Base-by-base conservation (phyloP, 2,888 invertebrate species). In the Leptura quadrifasciata region DNA sequence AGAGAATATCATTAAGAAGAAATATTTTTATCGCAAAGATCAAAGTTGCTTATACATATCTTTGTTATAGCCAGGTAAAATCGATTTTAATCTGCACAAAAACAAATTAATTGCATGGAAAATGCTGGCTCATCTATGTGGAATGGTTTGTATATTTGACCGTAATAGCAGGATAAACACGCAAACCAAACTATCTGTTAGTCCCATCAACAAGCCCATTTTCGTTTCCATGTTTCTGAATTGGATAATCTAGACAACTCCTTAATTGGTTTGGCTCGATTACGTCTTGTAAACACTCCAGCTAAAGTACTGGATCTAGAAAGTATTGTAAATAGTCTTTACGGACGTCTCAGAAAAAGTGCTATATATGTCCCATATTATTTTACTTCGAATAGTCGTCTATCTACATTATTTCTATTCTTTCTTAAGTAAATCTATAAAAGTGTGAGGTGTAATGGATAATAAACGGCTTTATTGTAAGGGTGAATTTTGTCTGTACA, bases 181-280 rank as follows among this genome's bases (percentile, higher is more conserved):
- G 74, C 74, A 39, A 74, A 63, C 74, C 61, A 58, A 69, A 74
- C 63, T 74, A 74, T 74, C 74, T 69, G 55, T 52, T 68, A 73
- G 68, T 69, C 69, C 52, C 60, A 74, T 74, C 74, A 68, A 54
- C 69, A 61, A 57, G 17, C 61, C 18, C 60, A 35, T 35, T 31
- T 39, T 39, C 69, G 39, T 69, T 69, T 58, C 74, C 54, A 69
- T 74, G 55, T 69, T 61, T 63, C 39, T 67, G 58, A 54, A 74
- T 54, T 35, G 54, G 69, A 74, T 74, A 74, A 69, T 74, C 69
- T 60, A 69, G 74, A 74, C 74, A 74, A 69, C 39, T 74, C 21
- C 74, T 68, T 74, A 74, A 74, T 74, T 74, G 74, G 69, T 63
- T 54, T 54, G 24, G 21, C 61, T 54, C 18, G 69, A 39, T 35